A percentile compares a stretch with the other conserved stretches of the same genome.
These are phyloP conservation scores for Charina bottae DNA, from an alignment of 2,113 vertebrate genomes.

Conservation along the genomic window DNA sequence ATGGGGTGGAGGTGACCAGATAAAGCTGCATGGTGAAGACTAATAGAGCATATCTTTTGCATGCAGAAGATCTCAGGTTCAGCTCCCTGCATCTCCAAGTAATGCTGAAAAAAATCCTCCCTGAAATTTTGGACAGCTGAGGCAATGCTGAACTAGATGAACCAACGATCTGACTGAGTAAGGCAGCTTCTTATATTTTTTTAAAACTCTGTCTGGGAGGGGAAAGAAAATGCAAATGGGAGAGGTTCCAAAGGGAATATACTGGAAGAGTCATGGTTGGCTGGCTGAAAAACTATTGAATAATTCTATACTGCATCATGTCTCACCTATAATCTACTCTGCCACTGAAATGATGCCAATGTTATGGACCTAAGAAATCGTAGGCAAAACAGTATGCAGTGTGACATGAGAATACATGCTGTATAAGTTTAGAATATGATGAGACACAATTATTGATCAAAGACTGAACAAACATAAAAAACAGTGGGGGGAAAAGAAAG, in stretches of 20 bases:
- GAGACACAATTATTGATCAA: constrained; percentile 49
- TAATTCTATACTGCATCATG: background rate
- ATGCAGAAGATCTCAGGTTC: background rate
- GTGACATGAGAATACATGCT: constrained; percentile 33
- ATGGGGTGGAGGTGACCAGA: background rate
- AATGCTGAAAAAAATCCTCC: background rate
- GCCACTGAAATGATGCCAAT: constrained; percentile 41
- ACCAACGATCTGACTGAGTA: background rate
- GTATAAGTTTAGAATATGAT: constrained; percentile 45
- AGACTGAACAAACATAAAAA: constrained; percentile 19
- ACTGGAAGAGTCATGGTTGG: background rate
- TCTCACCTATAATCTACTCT: constrained; percentile 53
- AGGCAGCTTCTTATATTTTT: background rate
- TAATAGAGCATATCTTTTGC: background rate
- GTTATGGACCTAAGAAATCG: constrained; percentile 55
- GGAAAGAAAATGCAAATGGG: background rate
- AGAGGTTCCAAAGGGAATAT: background rate
- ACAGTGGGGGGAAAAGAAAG: background rate
- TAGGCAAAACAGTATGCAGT: constrained; percentile 27
- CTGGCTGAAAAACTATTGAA: background rate
- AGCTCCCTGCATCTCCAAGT: background rate
- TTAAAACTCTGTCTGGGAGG: background rate
- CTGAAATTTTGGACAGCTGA: background rate
- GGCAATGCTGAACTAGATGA: background rate
- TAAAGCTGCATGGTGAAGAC: background rate